Percentiles rank a stretch among this genome's conserved stretches.
These are phyloP conservation scores for Dendroctonus ponderosae DNA, from an alignment of 1,140 invertebrate species.

Conservation along the genomic window DNA sequence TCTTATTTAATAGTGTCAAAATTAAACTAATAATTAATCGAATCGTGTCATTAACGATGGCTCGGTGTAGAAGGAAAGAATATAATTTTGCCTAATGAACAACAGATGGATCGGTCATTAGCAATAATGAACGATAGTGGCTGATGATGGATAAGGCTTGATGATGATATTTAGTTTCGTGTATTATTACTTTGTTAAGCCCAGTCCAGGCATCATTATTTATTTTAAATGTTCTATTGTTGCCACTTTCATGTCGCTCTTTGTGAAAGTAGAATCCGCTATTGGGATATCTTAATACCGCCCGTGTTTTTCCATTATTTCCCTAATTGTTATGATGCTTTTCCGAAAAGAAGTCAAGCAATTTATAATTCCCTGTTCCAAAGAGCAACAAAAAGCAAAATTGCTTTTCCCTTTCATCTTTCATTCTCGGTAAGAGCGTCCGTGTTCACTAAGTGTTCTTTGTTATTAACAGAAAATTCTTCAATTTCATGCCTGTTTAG, in stretches of 20 bases:
- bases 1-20: background rate
- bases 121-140: conserved; percentile 17
- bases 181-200: conserved; percentile 16
- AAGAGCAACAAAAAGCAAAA: conserved; percentile 15
- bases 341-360: conserved; percentile 2
- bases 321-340: conserved; percentile 2
- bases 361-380: conserved; percentile 6
- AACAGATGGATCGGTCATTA: conserved; percentile 29
- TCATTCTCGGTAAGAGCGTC: conserved; percentile 9
- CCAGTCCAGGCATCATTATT: conserved; percentile 18
- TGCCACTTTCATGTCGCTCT: background rate
- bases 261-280: background rate
- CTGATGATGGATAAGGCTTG: conserved; percentile 23
- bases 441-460: conserved; percentile 10
- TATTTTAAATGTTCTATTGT: conserved; percentile 23
- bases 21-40: conserved; percentile 14
- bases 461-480: conserved; percentile 19
- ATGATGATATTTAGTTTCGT: conserved; percentile 28
- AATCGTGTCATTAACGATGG: conserved; percentile 11
- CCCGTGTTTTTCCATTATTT: background rate
- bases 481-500: conserved; percentile 25
- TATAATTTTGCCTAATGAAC: conserved; percentile 27
- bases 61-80: conserved; percentile 5
- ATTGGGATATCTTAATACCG: too few species aligned
- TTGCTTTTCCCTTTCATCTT: conserved; percentile 16